A percentile compares a stretch with the other conserved stretches of the same genome.
Conservation (phyloP, 2,888 invertebrate genomes). For the Cataglyphis cursor region DNA sequence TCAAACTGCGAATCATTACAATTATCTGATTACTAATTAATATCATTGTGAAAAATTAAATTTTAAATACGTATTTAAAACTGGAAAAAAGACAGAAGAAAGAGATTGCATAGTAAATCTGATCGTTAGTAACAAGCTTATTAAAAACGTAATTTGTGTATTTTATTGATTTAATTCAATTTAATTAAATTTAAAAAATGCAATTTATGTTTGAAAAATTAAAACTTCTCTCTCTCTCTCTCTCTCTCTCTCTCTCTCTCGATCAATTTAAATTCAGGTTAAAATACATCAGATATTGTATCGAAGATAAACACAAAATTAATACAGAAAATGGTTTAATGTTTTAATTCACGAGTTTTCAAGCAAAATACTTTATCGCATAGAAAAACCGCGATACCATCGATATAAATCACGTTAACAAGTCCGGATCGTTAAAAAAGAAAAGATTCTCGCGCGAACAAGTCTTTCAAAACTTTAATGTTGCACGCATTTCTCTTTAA, state of each 20-base stretch:
- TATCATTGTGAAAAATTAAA: background rate
- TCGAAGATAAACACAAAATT: slow-evolving; percentile 30
- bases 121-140: background rate
- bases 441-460: slow-evolving; percentile 29
- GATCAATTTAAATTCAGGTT: background rate
- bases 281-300: background rate
- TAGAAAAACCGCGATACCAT: slow-evolving; percentile 13
- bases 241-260: background rate
- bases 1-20: slow-evolving; percentile 6
- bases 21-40: background rate
- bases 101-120: background rate
- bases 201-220: background rate
- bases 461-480: slow-evolving; percentile 40
- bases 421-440: slow-evolving; percentile 34
- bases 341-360: background rate
- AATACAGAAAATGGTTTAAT: background rate
- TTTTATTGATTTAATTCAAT: background rate
- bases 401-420: slow-evolving; percentile 53
- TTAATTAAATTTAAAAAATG: background rate
- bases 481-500: slow-evolving; percentile 20
- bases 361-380: slow-evolving; percentile 30
- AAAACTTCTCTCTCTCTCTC: background rate
- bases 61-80: background rate
- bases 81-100: background rate
- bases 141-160: background rate